Conservation (phyloP, 1,140 invertebrate species). For the Drosophila ambigua region DNA sequence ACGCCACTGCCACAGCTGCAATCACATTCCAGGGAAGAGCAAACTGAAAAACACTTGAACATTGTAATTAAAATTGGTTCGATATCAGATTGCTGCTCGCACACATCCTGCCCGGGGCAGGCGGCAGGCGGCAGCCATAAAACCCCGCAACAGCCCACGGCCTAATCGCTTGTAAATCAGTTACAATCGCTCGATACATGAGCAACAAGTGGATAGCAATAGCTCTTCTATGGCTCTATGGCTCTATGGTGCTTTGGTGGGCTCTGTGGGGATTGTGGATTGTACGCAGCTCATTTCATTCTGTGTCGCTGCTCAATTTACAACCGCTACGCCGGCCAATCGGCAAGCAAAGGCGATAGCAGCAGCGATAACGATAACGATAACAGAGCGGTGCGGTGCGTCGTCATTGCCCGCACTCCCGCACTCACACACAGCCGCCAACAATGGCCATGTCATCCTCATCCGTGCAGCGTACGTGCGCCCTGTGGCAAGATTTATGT, state of each 20-base stretch:
- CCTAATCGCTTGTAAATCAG: slow-evolving; percentile 74
- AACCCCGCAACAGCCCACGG: slow-evolving; percentile 5
- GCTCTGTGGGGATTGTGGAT: background rate
- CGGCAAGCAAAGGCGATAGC: slow-evolving; percentile 1
- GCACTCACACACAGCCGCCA: too few relatives aligned
- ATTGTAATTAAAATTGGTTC: too few relatives aligned
- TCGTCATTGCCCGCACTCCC: background rate
- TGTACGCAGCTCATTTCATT: background rate
- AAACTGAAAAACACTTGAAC: too few relatives aligned
- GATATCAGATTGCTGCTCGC: too few relatives aligned
- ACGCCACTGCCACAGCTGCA: too few relatives aligned
- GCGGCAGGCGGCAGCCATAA: background rate
- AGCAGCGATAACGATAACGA: background rate
- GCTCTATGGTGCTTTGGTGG: background rate
- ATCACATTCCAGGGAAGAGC: too few relatives aligned
- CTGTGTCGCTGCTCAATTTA: slow-evolving; percentile 17
- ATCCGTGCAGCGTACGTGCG: background rate
- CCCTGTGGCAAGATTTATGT: too few relatives aligned
- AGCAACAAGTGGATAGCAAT: slow-evolving; percentile 15
- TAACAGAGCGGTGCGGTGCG: too few relatives aligned
- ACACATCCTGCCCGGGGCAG: too few relatives aligned
- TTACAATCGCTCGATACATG: slow-evolving; percentile 16
- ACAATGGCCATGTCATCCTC: slow-evolving; percentile 2
- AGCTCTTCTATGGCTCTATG: background rate
- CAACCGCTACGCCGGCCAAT: background rate